Evolutionary conservation across 2,113 vertebrate genomes (phyloP).

Genomic region (Sialia sialis): DNA sequence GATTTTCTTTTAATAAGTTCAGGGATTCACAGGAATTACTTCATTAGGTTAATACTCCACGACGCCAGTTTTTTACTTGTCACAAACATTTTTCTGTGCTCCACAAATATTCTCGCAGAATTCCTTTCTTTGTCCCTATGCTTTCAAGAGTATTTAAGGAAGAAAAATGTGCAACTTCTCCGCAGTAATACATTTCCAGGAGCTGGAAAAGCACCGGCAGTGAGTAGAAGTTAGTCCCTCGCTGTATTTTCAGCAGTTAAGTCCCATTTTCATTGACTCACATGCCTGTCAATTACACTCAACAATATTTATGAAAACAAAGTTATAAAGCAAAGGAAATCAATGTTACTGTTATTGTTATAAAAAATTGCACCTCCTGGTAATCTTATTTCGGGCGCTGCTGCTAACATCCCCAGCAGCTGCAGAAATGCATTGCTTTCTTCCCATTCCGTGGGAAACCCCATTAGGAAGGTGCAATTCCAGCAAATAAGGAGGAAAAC

Average conservation of each 20-base stretch:
- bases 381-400: constrained; percentile 42
- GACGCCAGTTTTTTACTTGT: neutral
- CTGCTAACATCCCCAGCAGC: constrained; percentile 18
- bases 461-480: constrained; percentile 34
- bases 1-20: neutral
- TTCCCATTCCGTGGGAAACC: neutral
- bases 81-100: neutral
- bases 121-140: neutral
- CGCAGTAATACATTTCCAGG: constrained; percentile 21
- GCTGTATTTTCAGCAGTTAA: constrained; percentile 49
- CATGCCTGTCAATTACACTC: constrained; percentile 50
- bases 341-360: constrained; percentile 57
- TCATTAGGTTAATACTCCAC: neutral
- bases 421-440: constrained; percentile 42
- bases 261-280: constrained; percentile 63
- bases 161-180: constrained; percentile 49
- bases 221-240: constrained; percentile 7
- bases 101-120: constrained; percentile 2
- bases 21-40: neutral
- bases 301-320: constrained; percentile 65
- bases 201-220: constrained; percentile 12
- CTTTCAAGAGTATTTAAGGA: constrained; percentile 59
- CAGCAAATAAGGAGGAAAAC: neutral
- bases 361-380: constrained; percentile 45
- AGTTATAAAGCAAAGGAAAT: constrained; percentile 64